phyloP scores from a whole-genome alignment of 2,797 vertebrate genomes.

The Psittacula derbiana region DNA sequence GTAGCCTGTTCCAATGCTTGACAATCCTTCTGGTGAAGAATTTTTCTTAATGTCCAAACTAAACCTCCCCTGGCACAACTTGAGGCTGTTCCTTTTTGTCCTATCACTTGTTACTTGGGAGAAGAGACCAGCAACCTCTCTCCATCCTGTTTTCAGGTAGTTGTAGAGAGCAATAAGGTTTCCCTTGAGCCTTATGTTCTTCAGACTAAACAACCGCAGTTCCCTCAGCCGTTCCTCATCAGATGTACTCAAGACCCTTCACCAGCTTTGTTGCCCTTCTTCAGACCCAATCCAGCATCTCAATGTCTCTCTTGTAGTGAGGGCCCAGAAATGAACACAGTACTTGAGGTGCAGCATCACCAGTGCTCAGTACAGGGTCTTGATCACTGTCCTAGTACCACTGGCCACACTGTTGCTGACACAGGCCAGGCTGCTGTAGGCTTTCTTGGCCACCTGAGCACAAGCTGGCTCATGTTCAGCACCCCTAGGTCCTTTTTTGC shows the following conservation, averaged over 20 bases:
- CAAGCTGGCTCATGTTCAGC: fast-evolving
- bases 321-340: not conserved
- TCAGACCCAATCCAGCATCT: not conserved
- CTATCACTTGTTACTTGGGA: not conserved
- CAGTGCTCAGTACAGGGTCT: not conserved
- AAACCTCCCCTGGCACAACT: not conserved
- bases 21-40: not conserved
- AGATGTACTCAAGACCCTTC: not conserved
- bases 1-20: not conserved
- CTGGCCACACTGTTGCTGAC: not conserved
- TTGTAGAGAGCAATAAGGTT: not conserved
- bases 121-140: not conserved
- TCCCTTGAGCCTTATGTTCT: not conserved
- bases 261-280: fast-evolving
- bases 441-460: not conserved
- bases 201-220: not conserved
- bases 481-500: no score
- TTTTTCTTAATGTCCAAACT: not conserved
- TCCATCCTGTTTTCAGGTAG: not conserved
- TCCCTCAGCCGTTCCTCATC: not conserved
- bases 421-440: not conserved
- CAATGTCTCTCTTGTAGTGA: fast-evolving
- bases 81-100: not conserved
- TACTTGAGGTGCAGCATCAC: no score
- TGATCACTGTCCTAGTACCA: not conserved